Conservation (phyloP, 1,140 invertebrate species). For the Tetramorium parvispinum region DNA sequence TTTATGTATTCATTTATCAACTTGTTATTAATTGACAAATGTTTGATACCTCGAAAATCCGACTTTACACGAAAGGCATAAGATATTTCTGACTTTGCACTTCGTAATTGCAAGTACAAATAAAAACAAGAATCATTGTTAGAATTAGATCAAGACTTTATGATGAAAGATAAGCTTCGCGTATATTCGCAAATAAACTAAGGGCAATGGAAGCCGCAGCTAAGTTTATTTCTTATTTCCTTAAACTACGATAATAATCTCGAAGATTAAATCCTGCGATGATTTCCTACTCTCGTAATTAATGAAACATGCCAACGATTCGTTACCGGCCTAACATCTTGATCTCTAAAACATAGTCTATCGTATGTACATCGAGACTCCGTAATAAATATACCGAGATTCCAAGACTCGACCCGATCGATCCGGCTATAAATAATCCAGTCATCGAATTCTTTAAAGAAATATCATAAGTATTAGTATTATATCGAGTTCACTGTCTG, state of each 20-base stretch:
- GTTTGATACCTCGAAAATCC: neutral
- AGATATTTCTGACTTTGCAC: neutral
- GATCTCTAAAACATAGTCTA: conserved; percentile 9
- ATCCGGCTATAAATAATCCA: conserved; percentile 45
- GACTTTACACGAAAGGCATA: neutral
- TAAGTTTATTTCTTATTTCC: neutral
- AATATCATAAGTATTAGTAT: conserved; percentile 33
- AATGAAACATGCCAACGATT: conserved; percentile 31
- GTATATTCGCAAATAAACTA: neutral
- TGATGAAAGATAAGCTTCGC: neutral
- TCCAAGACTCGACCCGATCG: conserved; percentile 32
- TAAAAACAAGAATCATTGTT: neutral
- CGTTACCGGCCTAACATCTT: conserved; percentile 41
- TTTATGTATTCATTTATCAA: neutral
- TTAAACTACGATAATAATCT: conserved; percentile 34
- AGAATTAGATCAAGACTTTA: neutral
- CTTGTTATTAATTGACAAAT: neutral
- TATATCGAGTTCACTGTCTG: neutral
- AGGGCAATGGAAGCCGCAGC: neutral
- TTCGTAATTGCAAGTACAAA: neutral
- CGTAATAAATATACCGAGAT: conserved; percentile 53
- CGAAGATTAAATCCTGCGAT: conserved; percentile 42
- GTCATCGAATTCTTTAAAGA: conserved; percentile 28
- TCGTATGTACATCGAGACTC: conserved; percentile 1
- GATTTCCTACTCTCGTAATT: conserved; percentile 41